Evolutionary conservation across 35 echinoderm and acorn worm genomes (phyloP).

Genomic region (Heliocidaris tuberculata): DNA sequence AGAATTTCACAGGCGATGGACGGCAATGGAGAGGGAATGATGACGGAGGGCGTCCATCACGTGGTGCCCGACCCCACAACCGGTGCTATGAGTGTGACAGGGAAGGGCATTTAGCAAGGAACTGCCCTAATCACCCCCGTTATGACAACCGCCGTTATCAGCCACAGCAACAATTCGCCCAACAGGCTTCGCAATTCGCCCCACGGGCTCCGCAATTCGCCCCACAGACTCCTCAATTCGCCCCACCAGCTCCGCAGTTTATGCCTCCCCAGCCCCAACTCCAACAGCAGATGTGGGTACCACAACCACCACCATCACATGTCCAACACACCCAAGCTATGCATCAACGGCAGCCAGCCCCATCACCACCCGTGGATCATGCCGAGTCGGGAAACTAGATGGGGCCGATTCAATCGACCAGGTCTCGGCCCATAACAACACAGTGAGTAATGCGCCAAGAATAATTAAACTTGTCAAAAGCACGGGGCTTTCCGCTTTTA

Average conservation of each 20-base stretch:
- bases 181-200: no score
- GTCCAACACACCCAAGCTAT: background rate
- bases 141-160: no score
- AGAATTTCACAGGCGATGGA: no score
- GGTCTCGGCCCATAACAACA: background rate
- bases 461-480: background rate
- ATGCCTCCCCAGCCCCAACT: background rate
- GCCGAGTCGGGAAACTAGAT: background rate
- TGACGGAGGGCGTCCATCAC: no score
- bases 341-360: background rate
- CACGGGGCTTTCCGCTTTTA: background rate
- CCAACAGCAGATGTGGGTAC: background rate
- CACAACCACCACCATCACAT: background rate
- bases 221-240: background rate
- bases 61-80: no score
- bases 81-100: no score
- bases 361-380: background rate
- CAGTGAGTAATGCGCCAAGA: background rate
- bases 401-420: background rate
- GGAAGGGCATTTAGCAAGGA: no score
- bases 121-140: no score
- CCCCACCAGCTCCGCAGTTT: background rate
- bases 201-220: no score
- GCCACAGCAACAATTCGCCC: no score
- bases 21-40: no score